phyloP scores from a whole-genome alignment of 2,888 invertebrate species.

The Neoascia interrupta region DNA sequence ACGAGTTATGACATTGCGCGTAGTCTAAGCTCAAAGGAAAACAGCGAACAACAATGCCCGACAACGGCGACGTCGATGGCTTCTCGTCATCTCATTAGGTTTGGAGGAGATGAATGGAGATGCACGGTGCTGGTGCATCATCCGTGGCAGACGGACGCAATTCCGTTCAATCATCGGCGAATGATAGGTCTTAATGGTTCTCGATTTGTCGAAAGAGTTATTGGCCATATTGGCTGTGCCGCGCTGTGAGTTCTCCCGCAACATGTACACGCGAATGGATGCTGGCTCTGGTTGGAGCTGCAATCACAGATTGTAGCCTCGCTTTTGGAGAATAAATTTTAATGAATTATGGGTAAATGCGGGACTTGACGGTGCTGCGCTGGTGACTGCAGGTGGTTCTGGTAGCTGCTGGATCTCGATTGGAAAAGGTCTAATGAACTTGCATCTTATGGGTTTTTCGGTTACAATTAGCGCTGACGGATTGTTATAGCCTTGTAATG shows the following conservation, averaged over 20 bases:
- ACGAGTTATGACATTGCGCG: slow-evolving; percentile 52
- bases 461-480: slow-evolving; percentile 44
- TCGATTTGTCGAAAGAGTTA: slow-evolving; percentile 67
- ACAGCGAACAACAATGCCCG: slow-evolving; percentile 37
- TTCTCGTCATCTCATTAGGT: slow-evolving; percentile 64
- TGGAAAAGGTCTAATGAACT: slow-evolving; percentile 57
- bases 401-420: slow-evolving; percentile 34
- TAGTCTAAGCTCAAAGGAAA: slow-evolving; percentile 31
- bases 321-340: slow-evolving; percentile 62
- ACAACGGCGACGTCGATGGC: neutral
- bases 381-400: slow-evolving; percentile 55
- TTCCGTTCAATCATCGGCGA: slow-evolving; percentile 66
- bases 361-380: neutral
- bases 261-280: slow-evolving; percentile 7
- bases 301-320: slow-evolving; percentile 46
- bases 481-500: too few species aligned
- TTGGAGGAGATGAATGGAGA: slow-evolving; percentile 55
- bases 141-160: slow-evolving; percentile 53
- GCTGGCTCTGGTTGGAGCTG: too few species aligned
- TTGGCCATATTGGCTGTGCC: slow-evolving; percentile 61
- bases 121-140: slow-evolving; percentile 48
- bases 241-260: slow-evolving; percentile 32
- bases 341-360: slow-evolving; percentile 53
- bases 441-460: slow-evolving; percentile 44
- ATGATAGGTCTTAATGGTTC: slow-evolving; percentile 68